Percentiles rank a stretch among this genome's conserved stretches.
Evolutionary conservation across 1,140 invertebrate species (phyloP).

Genomic region (Saccostrea cuccullata): DNA sequence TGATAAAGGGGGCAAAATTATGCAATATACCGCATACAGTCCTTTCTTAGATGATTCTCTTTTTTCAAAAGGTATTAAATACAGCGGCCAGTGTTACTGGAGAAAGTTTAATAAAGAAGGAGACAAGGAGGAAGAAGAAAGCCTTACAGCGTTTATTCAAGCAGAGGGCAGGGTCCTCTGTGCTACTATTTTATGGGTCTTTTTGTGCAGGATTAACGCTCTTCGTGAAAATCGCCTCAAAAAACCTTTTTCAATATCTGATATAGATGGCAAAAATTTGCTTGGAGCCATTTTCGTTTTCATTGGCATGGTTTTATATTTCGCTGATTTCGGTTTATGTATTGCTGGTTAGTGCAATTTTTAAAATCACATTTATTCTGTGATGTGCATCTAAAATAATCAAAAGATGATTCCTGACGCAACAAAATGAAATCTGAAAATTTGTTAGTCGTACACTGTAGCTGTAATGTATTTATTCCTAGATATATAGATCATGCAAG

Average conservation of each 20-base stretch:
- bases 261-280: neutral
- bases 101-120: neutral
- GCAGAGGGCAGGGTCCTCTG: neutral
- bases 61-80: neutral
- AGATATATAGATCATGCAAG: no score
- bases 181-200: neutral
- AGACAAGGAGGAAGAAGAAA: neutral
- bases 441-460: no score
- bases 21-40: no score
- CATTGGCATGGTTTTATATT: neutral
- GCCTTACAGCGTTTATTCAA: neutral
- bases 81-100: neutral
- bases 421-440: no score
- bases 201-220: neutral
- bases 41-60: no score
- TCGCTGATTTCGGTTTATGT: neutral
- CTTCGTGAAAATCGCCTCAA: neutral
- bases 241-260: neutral
- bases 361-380: no score
- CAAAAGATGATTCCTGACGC: no score
- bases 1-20: no score
- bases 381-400: no score
- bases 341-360: neutral
- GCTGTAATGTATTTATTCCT: no score
- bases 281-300: neutral